Evolutionary conservation across 1,140 invertebrate species (phyloP), one percentile per base, ranked within the genome.

Genomic region (Bursaphelenchus mucronatus): DNA sequence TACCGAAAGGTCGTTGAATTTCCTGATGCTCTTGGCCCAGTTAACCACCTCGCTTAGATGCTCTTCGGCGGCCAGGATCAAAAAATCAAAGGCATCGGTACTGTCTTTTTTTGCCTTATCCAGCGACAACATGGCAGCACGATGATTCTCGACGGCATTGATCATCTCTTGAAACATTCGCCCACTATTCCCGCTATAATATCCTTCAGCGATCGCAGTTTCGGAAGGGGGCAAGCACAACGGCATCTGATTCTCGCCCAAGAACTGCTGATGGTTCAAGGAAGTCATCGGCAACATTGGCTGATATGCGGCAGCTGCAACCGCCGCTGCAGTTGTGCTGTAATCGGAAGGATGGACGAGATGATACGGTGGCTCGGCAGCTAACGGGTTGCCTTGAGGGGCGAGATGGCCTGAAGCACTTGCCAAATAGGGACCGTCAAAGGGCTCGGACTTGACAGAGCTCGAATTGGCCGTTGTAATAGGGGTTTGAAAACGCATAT

Each of bases 181-280:
- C 13, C 13, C 54, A 44, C n/a, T 39, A n/a, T 39, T 11, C 11
- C 15, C 52, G 41, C 11, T 59, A 6, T 39, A 13, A 39, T 59
- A 59, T 39, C 30, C 41, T 44, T 59, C 57, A 51, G 76, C 71
- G 41, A 73, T 76, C 10, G 74, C 72, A 39, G 71, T 53, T 47
- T 69, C 68, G 10, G 68, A 61, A n/a, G 71, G 71, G 13, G 76
- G 40, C 43, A 70, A 68, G 39, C 71, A 73, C 19, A 73, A 15
- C 11, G 71, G 71, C 46, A 73, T 40, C n/a, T 72, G 30, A 21
- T 70, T 68, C 41, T 73, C 54, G 9, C 8, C 17, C 52, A 19
- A 41, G 21, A 65, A 67, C 41, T 13, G 8, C 5, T 21, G 54
- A n/a, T 50, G 43, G 56, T 61, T 63, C 11, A 63, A 3, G 21